Percentiles rank a stretch among this genome's conserved stretches.
Evolutionary conservation across 2,797 vertebrate species (phyloP).

Genomic region (Rhinoraja longicauda): DNA sequence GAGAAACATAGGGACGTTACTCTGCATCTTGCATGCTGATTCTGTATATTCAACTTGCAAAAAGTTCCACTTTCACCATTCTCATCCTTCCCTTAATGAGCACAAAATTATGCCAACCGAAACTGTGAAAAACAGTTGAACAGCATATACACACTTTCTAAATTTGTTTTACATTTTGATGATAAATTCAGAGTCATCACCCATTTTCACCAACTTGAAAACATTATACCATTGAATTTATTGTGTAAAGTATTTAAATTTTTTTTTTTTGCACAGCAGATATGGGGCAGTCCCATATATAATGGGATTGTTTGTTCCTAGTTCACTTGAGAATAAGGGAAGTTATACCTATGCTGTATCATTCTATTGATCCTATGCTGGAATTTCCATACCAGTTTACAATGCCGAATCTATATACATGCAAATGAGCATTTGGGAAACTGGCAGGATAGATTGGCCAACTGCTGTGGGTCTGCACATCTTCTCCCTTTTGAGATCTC

Average conservation of each 20-base stretch:
- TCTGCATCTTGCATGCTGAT: not conserved
- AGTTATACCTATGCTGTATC: not conserved
- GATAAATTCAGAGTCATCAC: not conserved
- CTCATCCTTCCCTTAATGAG: not conserved
- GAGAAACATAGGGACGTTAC: not conserved
- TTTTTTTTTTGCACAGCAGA: not conserved
- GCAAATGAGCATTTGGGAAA: too few relatives aligned
- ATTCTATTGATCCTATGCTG: not conserved
- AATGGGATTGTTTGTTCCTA: not conserved
- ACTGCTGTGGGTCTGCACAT: too few relatives aligned
- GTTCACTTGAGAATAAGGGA: not conserved
- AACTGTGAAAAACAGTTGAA: not conserved
- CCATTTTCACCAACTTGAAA: not conserved
- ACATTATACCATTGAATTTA: not conserved
- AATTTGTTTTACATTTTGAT: not conserved
- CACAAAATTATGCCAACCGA: not conserved
- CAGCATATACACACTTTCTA: not conserved
- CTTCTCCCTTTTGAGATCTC: too few relatives aligned
- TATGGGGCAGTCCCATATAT: not conserved
- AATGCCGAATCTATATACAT: too few relatives aligned
- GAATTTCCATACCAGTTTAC: not conserved
- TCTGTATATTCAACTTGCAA: not conserved
- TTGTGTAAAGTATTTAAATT: not conserved
- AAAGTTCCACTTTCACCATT: not conserved
- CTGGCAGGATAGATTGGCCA: too few relatives aligned